A percentile compares a stretch with the other conserved stretches of the same genome.
phyloP scores from a whole-genome alignment of 2,797 vertebrate species.

The Florisuga fusca region DNA sequence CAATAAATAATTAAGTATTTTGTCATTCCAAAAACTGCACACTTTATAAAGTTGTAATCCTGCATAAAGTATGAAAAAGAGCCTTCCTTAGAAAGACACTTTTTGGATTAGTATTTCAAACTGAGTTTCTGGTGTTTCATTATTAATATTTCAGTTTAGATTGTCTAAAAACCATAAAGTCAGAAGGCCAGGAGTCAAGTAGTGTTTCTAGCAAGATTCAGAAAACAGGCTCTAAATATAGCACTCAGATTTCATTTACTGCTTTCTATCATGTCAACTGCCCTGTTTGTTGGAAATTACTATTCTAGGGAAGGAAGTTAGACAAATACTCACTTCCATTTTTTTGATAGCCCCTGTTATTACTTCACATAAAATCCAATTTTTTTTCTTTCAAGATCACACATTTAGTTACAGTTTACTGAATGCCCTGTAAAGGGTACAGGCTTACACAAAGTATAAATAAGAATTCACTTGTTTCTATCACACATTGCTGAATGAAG shows the following conservation, averaged over 20 bases:
- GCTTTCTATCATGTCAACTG: neutral
- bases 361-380: neutral
- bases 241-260: neutral
- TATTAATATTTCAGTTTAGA: neutral
- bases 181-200: neutral
- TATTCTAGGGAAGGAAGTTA: neutral
- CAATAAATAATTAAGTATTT: neutral
- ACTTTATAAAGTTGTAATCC: neutral
- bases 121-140: neutral
- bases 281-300: neutral
- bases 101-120: neutral
- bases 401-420: neutral
- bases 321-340: neutral
- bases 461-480: neutral
- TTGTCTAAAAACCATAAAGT: neutral
- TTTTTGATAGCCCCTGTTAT: neutral
- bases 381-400: neutral
- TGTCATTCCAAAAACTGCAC: neutral
- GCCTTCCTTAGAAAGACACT: neutral
- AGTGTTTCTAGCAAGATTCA: neutral
- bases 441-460: rapidly evolving
- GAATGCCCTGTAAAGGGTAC: neutral
- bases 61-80: neutral
- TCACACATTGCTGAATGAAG: neutral
- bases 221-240: neutral